Base-by-base conservation (phyloP, 37 sponge, comb jelly and placozoan species). In the Aphrocallistes beatrix region DNA sequence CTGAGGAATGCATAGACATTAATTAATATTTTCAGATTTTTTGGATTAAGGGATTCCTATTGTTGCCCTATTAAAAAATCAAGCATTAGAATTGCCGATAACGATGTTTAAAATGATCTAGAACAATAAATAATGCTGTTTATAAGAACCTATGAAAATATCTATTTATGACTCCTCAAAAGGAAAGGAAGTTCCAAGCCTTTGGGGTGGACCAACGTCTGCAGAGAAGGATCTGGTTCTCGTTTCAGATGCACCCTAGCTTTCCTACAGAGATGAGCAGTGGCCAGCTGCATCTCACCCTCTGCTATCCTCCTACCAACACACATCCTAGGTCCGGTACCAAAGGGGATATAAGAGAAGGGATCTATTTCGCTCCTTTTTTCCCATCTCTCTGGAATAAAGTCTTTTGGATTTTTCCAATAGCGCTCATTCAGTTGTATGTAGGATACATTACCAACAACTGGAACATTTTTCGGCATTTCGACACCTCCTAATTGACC, bases 261-360 rank as follows among this genome's bases (percentile, higher is more conserved):
- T 19, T 21, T 32, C 32, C 75, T 60, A 13, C 75, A 60, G 75
- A 60, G 75, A 1, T 60, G 75, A 21, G 75, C 75, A 25, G 75
- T 60, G 34, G n/a, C n/a, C 75, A 60, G 75, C 75, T 60, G 75
- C 75, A 60, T 60, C 75, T 60, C 32, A 25, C 28, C 75, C 34
- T 60, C 75, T 6, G 75, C 75, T 13, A 60, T 3, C 8, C 75
- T 34, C 86, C 40, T 42, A 69, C 86, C 86, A n/a, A 81, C 81
- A 38, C 86, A 86, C 8, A 81, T 39, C 21, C 86, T 0, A 1
- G 86, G 86, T 42, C 86, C 86, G 23, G 28, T 28, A 10, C 86
- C 86, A 37, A 86, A 86, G 1, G 86, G 86, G 0, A 86, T 38
- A 50, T 82, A 86, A 21, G 86, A 81, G 81, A 86, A 86, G 6